These are phyloP conservation scores for Ciona savignyi DNA, from an alignment of 23 tunicate species.

Conservation along the genomic window DNA sequence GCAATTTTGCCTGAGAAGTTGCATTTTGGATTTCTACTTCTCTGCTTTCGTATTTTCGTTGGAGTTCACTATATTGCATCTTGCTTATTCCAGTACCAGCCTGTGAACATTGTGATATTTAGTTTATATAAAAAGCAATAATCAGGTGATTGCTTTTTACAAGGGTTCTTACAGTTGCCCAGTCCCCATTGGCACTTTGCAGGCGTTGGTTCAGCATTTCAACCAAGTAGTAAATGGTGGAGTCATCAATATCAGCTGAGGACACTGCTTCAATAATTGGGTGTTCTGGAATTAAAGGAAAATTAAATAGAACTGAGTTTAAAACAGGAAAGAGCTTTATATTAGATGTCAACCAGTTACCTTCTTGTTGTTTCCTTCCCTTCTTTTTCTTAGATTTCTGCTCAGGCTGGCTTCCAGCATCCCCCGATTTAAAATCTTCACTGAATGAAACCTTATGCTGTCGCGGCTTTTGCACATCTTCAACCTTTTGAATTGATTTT, in stretches of 20 bases:
- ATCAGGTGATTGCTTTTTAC: too few species aligned
- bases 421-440: not conserved
- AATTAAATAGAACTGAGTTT: not conserved
- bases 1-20: not conserved
- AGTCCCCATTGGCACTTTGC: conserved; percentile 13
- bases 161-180: conserved; percentile 19
- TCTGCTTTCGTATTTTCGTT: not conserved
- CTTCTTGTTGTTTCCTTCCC: not conserved
- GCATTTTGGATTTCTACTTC: not conserved
- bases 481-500: not conserved
- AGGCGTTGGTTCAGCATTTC: conserved; percentile 12
- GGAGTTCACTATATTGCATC: not conserved
- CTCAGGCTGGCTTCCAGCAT: not conserved
- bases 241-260: conserved; percentile 14
- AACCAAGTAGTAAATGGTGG: not conserved
- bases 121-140: too few species aligned
- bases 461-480: not conserved
- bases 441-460: not conserved
- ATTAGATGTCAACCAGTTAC: not conserved
- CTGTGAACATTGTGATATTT: conserved; percentile 1
- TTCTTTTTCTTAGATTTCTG: not conserved
- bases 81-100: conserved; percentile 3
- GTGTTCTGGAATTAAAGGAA: conserved; percentile 1
- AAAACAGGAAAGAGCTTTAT: not conserved
- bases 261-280: conserved; percentile 20